These are phyloP conservation scores for Machimus atricapillus DNA, from an alignment of 2,888 invertebrate species.

Conservation along the genomic window DNA sequence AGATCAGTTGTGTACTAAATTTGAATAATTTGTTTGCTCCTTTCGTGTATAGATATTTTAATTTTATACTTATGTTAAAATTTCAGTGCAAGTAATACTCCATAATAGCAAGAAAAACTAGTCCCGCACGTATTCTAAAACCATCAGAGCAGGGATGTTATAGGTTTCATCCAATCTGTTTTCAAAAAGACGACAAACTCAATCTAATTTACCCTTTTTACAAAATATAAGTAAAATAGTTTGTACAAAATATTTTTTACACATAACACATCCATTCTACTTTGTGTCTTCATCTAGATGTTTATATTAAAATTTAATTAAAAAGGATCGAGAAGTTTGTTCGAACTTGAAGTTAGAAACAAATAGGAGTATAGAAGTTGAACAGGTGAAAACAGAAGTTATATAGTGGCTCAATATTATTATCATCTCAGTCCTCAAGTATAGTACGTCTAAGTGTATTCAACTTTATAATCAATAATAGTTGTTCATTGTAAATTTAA, in stretches of 20 bases:
- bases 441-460: neutral
- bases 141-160: neutral
- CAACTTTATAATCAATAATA: conserved; percentile 11
- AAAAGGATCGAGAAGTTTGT: neutral
- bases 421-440: neutral
- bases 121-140: neutral
- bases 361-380: neutral
- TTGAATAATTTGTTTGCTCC: neutral
- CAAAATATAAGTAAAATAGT: neutral
- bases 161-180: conserved; percentile 7
- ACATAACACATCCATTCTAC: conserved; percentile 11
- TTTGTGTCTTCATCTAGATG: conserved; percentile 33
- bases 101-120: neutral
- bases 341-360: neutral
- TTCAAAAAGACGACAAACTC: neutral
- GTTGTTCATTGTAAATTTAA: conserved; percentile 17
- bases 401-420: conserved; percentile 28
- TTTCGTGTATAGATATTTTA: neutral
- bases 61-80: neutral
- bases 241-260: conserved; percentile 14
- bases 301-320: neutral
- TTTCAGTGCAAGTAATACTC: neutral
- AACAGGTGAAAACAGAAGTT: neutral
- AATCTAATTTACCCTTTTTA: neutral
- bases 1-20: neutral